Percentiles rank a stretch among this genome's conserved stretches.
Evolutionary conservation across 2,113 vertebrate species (phyloP).

Genomic region (Hippocampus comes): DNA sequence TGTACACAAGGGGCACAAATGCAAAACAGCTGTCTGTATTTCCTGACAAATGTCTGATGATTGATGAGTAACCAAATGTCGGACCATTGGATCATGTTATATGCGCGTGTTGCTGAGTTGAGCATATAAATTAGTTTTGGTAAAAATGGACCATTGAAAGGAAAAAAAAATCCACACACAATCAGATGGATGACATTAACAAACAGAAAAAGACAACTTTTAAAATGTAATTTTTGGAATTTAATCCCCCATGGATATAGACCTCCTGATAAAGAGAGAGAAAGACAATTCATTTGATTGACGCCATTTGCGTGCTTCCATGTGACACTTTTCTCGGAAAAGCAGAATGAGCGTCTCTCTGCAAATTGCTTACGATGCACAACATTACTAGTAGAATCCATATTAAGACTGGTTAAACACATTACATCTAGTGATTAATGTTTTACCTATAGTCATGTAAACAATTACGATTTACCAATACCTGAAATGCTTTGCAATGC

Average conservation of each 20-base stretch:
- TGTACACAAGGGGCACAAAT: neutral
- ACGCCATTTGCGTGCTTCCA: neutral
- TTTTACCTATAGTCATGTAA: neutral
- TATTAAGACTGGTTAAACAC: neutral
- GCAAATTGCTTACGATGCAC: neutral
- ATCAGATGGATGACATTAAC: neutral
- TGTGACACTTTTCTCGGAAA: neutral
- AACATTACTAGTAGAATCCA: neutral
- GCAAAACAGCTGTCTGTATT: constrained; percentile 9
- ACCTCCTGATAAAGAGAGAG: neutral
- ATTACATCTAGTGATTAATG: too few species aligned
- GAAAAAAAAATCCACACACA: neutral
- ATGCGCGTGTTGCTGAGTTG: too few species aligned
- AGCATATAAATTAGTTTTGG: neutral
- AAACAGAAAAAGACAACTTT: neutral
- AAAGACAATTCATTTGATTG: neutral
- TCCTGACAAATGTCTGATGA: constrained; percentile 8
- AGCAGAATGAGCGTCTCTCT: neutral
- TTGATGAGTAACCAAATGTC: constrained; percentile 8
- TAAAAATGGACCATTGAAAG: neutral
- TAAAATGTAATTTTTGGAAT: neutral
- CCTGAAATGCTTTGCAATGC: neutral
- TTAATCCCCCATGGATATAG: neutral
- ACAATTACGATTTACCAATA: neutral
- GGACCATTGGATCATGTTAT: neutral